Evolutionary conservation across 2,797 vertebrate genomes (phyloP).

Genomic region (Microctenopoma stevenorrisi): DNA sequence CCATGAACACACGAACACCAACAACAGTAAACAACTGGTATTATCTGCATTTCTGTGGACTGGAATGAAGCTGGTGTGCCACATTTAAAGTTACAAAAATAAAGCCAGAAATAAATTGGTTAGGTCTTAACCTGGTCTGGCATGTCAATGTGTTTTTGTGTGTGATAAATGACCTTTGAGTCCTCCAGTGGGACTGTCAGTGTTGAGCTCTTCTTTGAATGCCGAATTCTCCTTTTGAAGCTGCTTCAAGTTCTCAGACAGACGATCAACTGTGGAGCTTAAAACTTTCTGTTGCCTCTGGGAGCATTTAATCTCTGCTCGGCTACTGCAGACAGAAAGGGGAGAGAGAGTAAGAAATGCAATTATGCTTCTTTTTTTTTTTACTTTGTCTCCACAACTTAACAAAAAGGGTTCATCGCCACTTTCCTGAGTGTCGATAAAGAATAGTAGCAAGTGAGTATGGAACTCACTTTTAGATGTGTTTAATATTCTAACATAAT

Average conservation of each 20-base stretch:
- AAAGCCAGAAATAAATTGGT: not conserved
- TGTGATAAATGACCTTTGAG: conserved; percentile 71
- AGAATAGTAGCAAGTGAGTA: not conserved
- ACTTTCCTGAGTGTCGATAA: not conserved
- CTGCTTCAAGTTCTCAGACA: conserved; percentile 87
- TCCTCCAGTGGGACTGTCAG: conserved; percentile 75
- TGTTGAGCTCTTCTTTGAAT: conserved; percentile 87
- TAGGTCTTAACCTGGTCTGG: not conserved
- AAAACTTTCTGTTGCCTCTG: conserved; percentile 85
- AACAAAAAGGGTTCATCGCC: no score
- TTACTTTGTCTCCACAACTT: not conserved
- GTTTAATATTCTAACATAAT: no score
- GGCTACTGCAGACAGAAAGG: conserved; percentile 63
- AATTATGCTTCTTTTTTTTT: no score
- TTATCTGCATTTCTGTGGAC: no score
- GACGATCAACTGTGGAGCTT: conserved; percentile 83
- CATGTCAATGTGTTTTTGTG: not conserved
- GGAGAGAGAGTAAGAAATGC: not conserved
- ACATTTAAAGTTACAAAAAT: not conserved
- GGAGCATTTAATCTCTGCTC: conserved; percentile 82
- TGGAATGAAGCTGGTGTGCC: not conserved
- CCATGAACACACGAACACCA: no score
- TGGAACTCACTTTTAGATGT: no score
- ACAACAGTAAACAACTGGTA: not conserved
- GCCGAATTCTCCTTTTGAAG: conserved; percentile 87